Evolutionary conservation across 2,797 vertebrate species (phyloP), one percentile per base, ranked within the genome.

Genomic region (Phataginus tetradactyla): DNA sequence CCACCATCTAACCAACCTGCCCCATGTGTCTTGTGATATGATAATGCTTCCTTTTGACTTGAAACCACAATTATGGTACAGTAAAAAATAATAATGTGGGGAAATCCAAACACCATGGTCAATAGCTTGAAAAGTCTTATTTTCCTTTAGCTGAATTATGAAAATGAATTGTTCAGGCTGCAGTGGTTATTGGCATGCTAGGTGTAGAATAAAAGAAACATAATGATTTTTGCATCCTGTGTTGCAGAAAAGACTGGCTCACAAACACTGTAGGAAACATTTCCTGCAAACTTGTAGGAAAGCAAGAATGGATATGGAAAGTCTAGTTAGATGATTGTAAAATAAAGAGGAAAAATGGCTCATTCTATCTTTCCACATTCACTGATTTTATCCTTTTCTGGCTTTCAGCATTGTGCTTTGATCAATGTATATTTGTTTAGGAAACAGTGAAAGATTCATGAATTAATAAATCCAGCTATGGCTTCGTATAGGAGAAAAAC

Each of bases 201-300:
- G 87, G 53, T 74, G 1, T 37, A 45, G 42, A 91, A 74, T 63
- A 59, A 5, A 86, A 75, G 51, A 95, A 92, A 59, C 37, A 27
- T 77, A 78, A 55, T 37, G 27, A 74, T 91, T 79, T 96, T 94
- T 81, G 32, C 81, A 39, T 89, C 9, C 7, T 90, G 1, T 51
- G 9, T 89, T 92, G 84, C 87, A 57, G 71, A 91, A 63, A 95
- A 97, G 14, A 88, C 1, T 72, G 32, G 37, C 68, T 17, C 45
- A 83, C 9, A 80, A 75, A 87, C 15, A 87, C n/a, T 75, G 45
- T 12, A 45, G 45, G 45, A 45, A 45, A 45, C 45, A 45, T 45
- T 45, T 45, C 45, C 45, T 45, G 45, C 10, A 45, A 45, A 45
- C 72, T 71, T 53, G 10, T 72, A 84, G 39, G 37, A 71, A 86